phyloP scores from a whole-genome alignment of 2,888 invertebrate species.

The Cantharis flavilabris region DNA sequence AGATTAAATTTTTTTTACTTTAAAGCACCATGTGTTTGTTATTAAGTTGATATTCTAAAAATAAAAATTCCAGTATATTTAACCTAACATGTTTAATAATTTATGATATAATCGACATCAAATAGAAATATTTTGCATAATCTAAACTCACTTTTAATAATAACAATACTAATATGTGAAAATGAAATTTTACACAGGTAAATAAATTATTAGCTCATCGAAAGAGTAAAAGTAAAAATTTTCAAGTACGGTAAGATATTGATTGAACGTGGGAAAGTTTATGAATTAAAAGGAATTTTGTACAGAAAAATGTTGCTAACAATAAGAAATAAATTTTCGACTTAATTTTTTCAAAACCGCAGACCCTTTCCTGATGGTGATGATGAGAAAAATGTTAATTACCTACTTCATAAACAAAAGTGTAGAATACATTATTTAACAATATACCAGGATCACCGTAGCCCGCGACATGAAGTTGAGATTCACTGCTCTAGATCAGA shows the following conservation, averaged over 20 bases:
- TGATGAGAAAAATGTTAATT: background rate
- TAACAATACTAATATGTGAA: background rate
- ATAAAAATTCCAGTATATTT: background rate
- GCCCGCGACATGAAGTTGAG: background rate
- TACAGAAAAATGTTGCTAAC: background rate
- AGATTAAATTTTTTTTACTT: background rate
- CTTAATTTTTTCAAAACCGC: background rate
- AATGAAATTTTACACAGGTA: background rate
- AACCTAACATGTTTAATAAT: background rate
- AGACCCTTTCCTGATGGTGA: background rate
- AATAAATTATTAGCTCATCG: background rate
- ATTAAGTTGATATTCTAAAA: background rate
- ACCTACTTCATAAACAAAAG: background rate
- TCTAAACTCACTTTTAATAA: background rate
- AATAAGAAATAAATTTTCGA: background rate
- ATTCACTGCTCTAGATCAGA: no score
- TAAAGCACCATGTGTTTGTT: background rate
- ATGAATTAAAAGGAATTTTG: background rate
- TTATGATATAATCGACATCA: background rate
- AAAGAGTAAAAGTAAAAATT: background rate
- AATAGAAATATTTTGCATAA: background rate
- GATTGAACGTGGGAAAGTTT: background rate
- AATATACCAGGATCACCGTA: background rate
- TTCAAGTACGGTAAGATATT: background rate
- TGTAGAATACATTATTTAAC: background rate